Evolutionary conservation across 2,113 vertebrate species (phyloP), one percentile per base, ranked within the genome.

Genomic region (Nansenia antarctica): DNA sequence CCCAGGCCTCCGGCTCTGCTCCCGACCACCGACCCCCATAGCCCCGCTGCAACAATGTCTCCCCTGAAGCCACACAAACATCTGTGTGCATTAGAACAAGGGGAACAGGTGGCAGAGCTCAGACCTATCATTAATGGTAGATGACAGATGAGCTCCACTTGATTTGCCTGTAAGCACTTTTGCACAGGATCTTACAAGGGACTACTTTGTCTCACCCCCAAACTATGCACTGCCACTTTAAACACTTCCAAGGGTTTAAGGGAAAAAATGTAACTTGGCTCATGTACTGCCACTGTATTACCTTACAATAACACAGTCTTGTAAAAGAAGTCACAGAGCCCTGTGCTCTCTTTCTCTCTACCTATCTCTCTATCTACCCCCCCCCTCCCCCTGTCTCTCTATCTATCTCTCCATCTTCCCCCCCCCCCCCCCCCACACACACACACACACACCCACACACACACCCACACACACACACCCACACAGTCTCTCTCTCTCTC

Each of bases 41-140:
- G 9, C 27, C 52, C 65, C 63, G 31, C 18, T 65, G 31, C 18
- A 80, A 54, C 2, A 18, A 61, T 22, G 14, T 62, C 68, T 69
- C 65, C 65, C 53, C 53, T 67, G 15, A 31, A 57, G 54, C 24
- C 26, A 58, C 24, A 18, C 35, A 69, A 61, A 81, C 82, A 85
- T 86, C 87, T 82, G 76, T 34, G 61, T 62, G 37, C 66, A 68
- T 35, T 37, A 35, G 57, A 74, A 70, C 66, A 65, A 63, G 53
- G 62, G 45, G 77, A 79, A 67, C 84, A 86, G 82, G 76, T 89
- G 82, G 81, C 62, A 14, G 69, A 73, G 69, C 58, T 11, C 8
- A 53, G 72, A 74, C 73, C 77, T 65, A 79, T 84, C 82, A 87
- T 86, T 86, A 82, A 83, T 73, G 75, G 47, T 65, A 47, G 83